phyloP scores from a whole-genome alignment of 2,888 invertebrate genomes.

The Pachydiplax longipennis region DNA sequence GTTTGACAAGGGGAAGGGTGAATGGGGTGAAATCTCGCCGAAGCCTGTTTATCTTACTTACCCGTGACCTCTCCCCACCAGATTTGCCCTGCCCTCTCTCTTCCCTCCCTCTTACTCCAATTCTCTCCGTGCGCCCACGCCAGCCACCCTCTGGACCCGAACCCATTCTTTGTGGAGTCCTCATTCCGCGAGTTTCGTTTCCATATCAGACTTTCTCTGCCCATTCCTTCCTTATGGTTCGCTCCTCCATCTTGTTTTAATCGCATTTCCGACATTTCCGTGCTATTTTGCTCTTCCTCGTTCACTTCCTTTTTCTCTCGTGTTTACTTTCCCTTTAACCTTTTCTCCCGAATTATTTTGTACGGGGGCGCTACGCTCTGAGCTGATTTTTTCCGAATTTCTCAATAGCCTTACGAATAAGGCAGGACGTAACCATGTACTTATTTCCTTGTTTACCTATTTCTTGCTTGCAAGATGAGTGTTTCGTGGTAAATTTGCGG shows the following conservation, averaged over 20 bases:
- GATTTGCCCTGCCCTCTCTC: not conserved
- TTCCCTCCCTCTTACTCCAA: not conserved
- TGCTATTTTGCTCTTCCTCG: not conserved
- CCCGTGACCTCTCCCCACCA: constrained; percentile 35
- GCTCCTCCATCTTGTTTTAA: too few relatives aligned
- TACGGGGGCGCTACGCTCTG: too few relatives aligned
- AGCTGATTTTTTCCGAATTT: too few relatives aligned
- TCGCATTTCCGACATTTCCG: not conserved
- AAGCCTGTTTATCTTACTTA: constrained; percentile 17
- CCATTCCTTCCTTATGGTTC: not conserved
- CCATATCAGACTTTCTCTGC: not conserved
- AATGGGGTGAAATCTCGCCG: not conserved
- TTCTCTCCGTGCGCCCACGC: not conserved
- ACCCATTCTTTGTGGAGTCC: constrained; percentile 8
- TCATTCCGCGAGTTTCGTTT: not conserved
- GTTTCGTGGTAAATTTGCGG: too few relatives aligned
- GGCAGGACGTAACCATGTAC: too few relatives aligned
- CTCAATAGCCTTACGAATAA: too few relatives aligned
- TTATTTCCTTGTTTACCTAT: too few relatives aligned
- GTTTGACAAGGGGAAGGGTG: not conserved
- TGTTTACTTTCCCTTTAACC: not conserved
- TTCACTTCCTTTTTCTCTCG: not conserved
- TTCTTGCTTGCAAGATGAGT: too few relatives aligned
- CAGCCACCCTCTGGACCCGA: not conserved
- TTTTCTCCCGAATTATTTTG: too few relatives aligned